Base-by-base conservation (phyloP, 1,140 invertebrate genomes). In the Trypoxylus dichotomus region DNA sequence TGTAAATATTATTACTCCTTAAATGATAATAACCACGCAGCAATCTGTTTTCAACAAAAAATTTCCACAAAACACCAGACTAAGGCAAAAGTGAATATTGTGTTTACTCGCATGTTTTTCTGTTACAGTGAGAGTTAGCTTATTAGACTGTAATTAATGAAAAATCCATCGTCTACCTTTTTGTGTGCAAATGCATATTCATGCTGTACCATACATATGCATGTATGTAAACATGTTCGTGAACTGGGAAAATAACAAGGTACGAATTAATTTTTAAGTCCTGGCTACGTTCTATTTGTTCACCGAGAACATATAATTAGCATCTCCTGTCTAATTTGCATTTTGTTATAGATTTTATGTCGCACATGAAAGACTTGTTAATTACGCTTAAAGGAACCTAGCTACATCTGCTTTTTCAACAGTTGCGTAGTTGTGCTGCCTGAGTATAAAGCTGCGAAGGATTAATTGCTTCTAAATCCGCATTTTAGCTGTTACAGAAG, bases 121-220 rank as follows among this genome's bases (percentile, higher is more conserved):
- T 15, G 15, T 19, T 54, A 54, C 19, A 6, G 19, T n/a, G 15
- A n/a, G 15, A 19, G 47, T 19, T 54, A n/a, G 47, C 19, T 54
- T 54, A 54, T 54, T 54, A 54, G 47, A 54, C 47, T 54, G 47
- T 54, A 54, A 54, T 54, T 47, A 47, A 47, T 47, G 15, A 54
- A 54, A 54, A 54, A 54, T 54, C 47, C 47, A 54, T 54, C 19
- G 47, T 15, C 47, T 54, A 54, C 47, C 15, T 47, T 47, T 47
- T 3, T 47, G 43, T 47, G n/a, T n/a, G 11, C 1, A 54, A 19
- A 54, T 54, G 47, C 47, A 54, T 54, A 54, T 54, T 54, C 47
- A 54, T 54, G 47, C n/a, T 54, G 47, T 54, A 54, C 15, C 19
- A 54, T 54, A 54, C 47, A 54, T 54, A 19, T 19, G 19, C 19